Evolutionary conservation across 2,797 vertebrate genomes (phyloP), one percentile per base, ranked within the genome.

Genomic region (Danio albolineatus): DNA sequence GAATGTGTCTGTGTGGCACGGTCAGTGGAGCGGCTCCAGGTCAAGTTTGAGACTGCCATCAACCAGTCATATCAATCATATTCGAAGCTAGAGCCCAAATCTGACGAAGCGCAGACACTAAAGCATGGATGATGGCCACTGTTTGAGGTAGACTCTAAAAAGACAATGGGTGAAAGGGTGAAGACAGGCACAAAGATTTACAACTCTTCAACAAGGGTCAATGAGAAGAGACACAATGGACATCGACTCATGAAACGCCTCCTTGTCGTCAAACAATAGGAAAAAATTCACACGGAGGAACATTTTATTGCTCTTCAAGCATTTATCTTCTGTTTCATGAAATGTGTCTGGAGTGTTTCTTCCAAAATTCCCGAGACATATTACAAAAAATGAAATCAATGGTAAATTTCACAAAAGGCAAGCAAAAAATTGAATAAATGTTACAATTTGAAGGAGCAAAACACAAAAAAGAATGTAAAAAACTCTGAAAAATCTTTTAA

Each of bases 31-130:
- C 87, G 86, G 87, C 87, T 89, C 59, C 79, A 59, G 90, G 91
- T 94, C 90, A 92, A 90, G 89, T 93, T 92, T 90, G 73, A 57
- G 75, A 81, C 59, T 78, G 77, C 81, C 70, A 83, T 80, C 73
- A 78, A 70, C 21, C 59, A 60, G 59, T 81, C 74, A 74, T 64
- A 84, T 81, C 77, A 46, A 82, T 83, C 83, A 87, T 57, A 51
- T 44, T 89, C 38, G 38, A 89, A 49, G 72, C 86, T 81, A 86
- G 60, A 82, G 85, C 86, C 87, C 81, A 57, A 73, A 82, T 83
- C 87, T 89, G 28, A 28, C 69, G n/a, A 83, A 85, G 17, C 41
- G 49, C n/a, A 54, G 69, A 67, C n/a, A 60, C 60, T 74, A 38
- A 39, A 62, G 39, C 9, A 43, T 8, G 28, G 41, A 43, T 67